Evolutionary conservation across 2,888 invertebrate genomes (phyloP).

Genomic region (Lycia hirtaria): DNA sequence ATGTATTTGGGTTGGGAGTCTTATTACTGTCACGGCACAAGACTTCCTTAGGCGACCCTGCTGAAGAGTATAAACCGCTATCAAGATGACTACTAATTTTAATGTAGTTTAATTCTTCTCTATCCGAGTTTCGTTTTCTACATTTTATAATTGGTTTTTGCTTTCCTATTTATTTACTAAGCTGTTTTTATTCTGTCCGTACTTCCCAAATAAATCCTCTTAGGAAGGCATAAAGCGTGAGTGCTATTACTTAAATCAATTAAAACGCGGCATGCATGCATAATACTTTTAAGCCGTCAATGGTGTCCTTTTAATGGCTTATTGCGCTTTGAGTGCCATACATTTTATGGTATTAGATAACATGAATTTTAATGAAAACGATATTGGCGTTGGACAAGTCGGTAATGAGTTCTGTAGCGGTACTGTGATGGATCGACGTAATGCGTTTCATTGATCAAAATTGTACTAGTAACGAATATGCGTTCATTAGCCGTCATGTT

Average conservation of each 20-base stretch:
- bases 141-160: too few species aligned
- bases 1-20: too few species aligned
- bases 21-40: too few species aligned
- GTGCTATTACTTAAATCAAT: slow-evolving; percentile 30
- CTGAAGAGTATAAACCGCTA: too few species aligned
- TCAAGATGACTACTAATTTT: too few species aligned
- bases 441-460: slow-evolving; percentile 29
- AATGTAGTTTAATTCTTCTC: too few species aligned
- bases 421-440: slow-evolving; percentile 30
- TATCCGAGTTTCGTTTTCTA: too few species aligned
- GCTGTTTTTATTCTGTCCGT: background rate
- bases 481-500: slow-evolving; percentile 19
- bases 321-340: slow-evolving; percentile 26
- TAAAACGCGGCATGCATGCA: slow-evolving; percentile 19
- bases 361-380: slow-evolving; percentile 24
- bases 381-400: slow-evolving; percentile 14
- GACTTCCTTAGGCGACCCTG: too few species aligned
- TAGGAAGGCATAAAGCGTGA: slow-evolving; percentile 13
- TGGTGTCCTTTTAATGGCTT: slow-evolving; percentile 30
- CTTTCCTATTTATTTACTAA: background rate
- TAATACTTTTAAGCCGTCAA: slow-evolving; percentile 22
- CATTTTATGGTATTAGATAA: slow-evolving; percentile 24
- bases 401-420: slow-evolving; percentile 28
- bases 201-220: slow-evolving; percentile 14
- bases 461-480: slow-evolving; percentile 18